Base-by-base conservation (phyloP, 2,113 vertebrate species). In the Acrocephalus kingi region DNA sequence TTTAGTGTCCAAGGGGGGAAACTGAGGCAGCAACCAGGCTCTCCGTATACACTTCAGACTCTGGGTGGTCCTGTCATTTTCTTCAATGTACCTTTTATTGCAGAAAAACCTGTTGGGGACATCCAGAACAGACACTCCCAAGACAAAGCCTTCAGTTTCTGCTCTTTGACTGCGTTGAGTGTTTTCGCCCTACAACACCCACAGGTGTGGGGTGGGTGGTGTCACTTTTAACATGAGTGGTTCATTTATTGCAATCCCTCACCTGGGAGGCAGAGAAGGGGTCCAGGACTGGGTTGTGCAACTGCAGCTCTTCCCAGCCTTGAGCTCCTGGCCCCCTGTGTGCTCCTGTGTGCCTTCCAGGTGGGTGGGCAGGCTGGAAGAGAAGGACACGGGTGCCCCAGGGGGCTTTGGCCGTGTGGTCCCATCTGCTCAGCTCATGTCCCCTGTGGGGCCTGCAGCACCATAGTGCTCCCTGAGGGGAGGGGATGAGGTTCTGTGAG, bases 401-500 rank as follows among this genome's bases (percentile, higher is more conserved):
- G 30, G 43, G 41, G 41, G 11, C 20, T 74, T 55, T 11, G 41
- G 39, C 56, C 2, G 1, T 13, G 48, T 45, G 39, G 51, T 19
- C 28, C 51, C n/a, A 23, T 28, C 37, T 4, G 14, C n/a, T 10
- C 28, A 54, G 23, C 82, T 75, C 51, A 2, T 13, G 15, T 21
- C 3, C 59, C 21, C 11, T 2, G 1, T 27, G 37, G 61, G 18
- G 11, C 19, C 30, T 49, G 77, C 77, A 68, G 63, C 63, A 28
- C 39, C 39, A 0, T 10, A 15, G 79, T 18, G 46, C 56, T 9
- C 58, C 48, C 62, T 0, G 0, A 43, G 22, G 3, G 1, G 28
- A 69, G 30, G 3, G 25, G 9, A 11, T 48, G 63, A 39, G 30
- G 35, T 20, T 66, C 45, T 19, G 61, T 1, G 6, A 74, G 25